Evolutionary conservation across 2,797 vertebrate species (phyloP), one percentile per base, ranked within the genome.

Genomic region (Rhinogobio ventralis): DNA sequence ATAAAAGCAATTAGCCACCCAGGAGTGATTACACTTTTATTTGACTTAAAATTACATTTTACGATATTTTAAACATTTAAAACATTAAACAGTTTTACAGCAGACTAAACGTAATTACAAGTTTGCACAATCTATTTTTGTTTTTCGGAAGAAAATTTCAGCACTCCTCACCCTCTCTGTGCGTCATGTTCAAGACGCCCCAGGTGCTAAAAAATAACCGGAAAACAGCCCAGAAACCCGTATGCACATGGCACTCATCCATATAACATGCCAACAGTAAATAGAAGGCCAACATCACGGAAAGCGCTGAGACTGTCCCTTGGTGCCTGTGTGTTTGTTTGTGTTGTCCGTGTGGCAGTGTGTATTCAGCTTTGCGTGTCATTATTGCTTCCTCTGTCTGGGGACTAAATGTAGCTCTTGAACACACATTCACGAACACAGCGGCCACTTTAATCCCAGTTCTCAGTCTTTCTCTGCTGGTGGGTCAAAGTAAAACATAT

Each of bases 211-310:
- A 36, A 75, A 82, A 83, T 72, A 73, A 75, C 30, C 36, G 53
- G 64, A 82, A 80, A 82, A 75, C 53, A 71, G 25, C 53, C 39
- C 60, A 79, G 64, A 76, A 66, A 28, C 14, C 77, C 20, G 15
- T 81, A 77, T 39, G 55, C 49, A 79, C 68, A 72, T 17, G 33
- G 46, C 51, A 36, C n/a, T 72, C 30, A 8, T 80, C 73, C 53
- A 86, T 86, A 85, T 85, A 87, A 75, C 82, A 87, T 81, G 66
- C 75, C 62, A 78, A 67, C 72, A 86, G 81, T 87, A 87, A 85
- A 88, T 69, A 75, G 55, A 60, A 55, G 20, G 64, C 74, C 68
- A 80, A 60, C 75, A 62, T 87, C 84, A 90, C 87, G 84, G 89
- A 86, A 86, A 88, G 68, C 53, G 20, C 69, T 78, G 75, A 80